phyloP scores from a whole-genome alignment of 2,888 invertebrate genomes.

The Vannuccia rotundouncinata region DNA sequence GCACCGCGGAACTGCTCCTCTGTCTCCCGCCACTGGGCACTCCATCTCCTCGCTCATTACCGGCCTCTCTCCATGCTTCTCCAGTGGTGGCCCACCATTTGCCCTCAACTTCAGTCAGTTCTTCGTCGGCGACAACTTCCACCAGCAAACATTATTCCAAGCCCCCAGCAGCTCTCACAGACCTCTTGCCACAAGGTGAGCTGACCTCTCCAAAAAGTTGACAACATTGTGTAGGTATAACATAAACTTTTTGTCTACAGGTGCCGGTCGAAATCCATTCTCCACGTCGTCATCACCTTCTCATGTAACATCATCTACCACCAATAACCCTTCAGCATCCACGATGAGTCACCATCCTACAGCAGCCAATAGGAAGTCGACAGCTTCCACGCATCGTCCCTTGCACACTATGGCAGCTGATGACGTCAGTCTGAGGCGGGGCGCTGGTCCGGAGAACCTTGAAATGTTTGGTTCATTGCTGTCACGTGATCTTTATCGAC shows the following conservation, averaged over 20 bases:
- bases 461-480: neutral
- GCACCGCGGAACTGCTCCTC: neutral
- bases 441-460: neutral
- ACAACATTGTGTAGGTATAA: too few species aligned
- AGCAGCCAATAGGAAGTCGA: too few species aligned
- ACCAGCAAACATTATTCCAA: neutral
- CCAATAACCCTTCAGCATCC: too few species aligned
- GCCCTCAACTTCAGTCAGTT: neutral
- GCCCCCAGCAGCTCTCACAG: neutral
- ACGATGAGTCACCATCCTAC: too few species aligned
- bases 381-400: neutral
- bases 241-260: too few species aligned
- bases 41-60: neutral
- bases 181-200: neutral
- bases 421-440: neutral
- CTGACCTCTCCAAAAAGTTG: too few species aligned
- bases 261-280: too few species aligned
- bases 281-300: too few species aligned
- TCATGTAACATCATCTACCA: too few species aligned
- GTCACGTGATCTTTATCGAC: neutral
- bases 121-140: neutral
- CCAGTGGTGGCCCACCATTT: neutral
- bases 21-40: neutral
- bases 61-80: neutral
- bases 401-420: neutral